These are phyloP conservation scores for Keiferia lycopersicella DNA, from an alignment of 2,888 invertebrate genomes.

Conservation along the genomic window DNA sequence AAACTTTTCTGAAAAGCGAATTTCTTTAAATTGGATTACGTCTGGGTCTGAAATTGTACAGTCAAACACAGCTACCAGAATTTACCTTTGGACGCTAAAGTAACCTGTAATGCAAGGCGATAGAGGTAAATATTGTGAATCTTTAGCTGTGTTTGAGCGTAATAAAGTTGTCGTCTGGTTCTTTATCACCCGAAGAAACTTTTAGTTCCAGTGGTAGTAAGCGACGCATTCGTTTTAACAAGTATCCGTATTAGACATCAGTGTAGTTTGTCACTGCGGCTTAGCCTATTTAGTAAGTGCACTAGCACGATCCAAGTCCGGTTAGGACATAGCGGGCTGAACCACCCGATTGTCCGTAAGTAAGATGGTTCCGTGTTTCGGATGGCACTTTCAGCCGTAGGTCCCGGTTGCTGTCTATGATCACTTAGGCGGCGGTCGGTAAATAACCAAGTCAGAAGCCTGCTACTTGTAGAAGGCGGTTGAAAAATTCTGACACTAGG, in stretches of 20 bases:
- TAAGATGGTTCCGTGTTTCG: too few species aligned
- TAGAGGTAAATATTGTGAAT: neutral
- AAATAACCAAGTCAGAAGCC: too few species aligned
- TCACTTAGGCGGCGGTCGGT: too few species aligned
- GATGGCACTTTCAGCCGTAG: too few species aligned
- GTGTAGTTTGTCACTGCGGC: neutral
- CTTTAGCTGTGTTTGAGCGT: neutral
- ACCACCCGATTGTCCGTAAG: too few species aligned
- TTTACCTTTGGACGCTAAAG: neutral
- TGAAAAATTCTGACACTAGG: too few species aligned
- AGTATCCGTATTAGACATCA: neutral
- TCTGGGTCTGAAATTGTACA: slow-evolving; percentile 10
- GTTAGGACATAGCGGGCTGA: too few species aligned
- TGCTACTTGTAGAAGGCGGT: too few species aligned
- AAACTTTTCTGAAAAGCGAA: slow-evolving; percentile 11
- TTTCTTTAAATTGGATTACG: slow-evolving; percentile 18
- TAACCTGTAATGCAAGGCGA: neutral
- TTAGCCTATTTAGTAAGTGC: neutral
- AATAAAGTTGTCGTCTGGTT: slow-evolving; percentile 5
- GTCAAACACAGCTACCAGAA: neutral
- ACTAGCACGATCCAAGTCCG: too few species aligned
- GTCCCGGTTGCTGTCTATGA: too few species aligned
- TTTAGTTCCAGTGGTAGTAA: slow-evolving; percentile 1
- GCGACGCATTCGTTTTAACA: neutral
- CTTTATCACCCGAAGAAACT: slow-evolving; percentile 4